A percentile compares a stretch with the other conserved stretches of the same genome.
Evolutionary conservation across 2,888 invertebrate genomes (phyloP).

Genomic region (Leptopterna dolabrata): DNA sequence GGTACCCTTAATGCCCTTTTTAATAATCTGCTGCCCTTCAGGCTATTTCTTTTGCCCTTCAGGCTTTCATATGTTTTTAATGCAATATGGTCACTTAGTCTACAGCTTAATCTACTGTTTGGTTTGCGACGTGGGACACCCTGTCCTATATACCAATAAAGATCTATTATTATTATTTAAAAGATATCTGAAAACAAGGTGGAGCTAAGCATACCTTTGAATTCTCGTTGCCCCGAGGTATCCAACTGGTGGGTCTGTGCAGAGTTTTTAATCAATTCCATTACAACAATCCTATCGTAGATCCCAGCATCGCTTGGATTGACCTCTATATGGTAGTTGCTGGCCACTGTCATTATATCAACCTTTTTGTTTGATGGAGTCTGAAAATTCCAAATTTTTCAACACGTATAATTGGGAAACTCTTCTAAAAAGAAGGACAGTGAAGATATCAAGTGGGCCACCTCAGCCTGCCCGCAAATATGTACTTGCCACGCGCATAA

Average conservation of each 20-base stretch:
- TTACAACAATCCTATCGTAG: constrained; percentile 95
- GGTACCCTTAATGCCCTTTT: too few species aligned
- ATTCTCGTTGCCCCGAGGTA: constrained; percentile 86
- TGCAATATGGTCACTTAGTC: too few species aligned
- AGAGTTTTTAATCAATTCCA: constrained; percentile 96
- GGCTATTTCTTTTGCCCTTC: too few species aligned
- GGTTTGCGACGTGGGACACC: too few species aligned
- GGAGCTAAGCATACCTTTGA: constrained; percentile 85
- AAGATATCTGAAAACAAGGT: too few species aligned
- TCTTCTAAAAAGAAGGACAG: too few species aligned
- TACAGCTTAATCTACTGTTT: too few species aligned
- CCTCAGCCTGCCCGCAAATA: not conserved
- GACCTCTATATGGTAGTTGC: constrained; percentile 92
- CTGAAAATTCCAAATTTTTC: constrained; percentile 65
- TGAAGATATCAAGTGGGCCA: not conserved
- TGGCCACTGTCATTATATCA: constrained; percentile 93
- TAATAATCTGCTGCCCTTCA: too few species aligned
- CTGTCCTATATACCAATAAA: too few species aligned
- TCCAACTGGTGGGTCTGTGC: constrained; percentile 97
- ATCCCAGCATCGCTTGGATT: constrained; percentile 98
- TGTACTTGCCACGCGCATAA: too few species aligned
- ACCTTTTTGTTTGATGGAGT: constrained; percentile 90
- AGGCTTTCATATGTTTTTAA: too few species aligned
- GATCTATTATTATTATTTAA: too few species aligned
- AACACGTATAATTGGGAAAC: constrained; percentile 15